Evolutionary conservation across 2,113 vertebrate species (phyloP).

Genomic region (Myocastor coypus): DNA sequence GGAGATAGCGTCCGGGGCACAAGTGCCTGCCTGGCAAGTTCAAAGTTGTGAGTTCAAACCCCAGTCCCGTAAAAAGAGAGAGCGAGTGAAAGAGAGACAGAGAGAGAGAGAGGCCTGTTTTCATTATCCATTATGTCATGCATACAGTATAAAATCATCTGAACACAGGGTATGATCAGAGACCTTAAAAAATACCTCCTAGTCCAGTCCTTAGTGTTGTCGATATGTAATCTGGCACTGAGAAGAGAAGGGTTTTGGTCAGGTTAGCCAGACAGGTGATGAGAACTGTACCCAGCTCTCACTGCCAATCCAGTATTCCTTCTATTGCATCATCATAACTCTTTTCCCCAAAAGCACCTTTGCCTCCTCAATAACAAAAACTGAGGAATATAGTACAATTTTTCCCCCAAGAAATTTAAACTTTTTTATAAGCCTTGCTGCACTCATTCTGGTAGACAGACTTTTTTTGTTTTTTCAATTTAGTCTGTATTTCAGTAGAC

Average conservation of each 20-base stretch:
- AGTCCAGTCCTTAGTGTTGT: background rate
- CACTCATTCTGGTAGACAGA: background rate
- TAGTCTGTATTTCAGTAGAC: background rate
- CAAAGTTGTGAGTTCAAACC: no score
- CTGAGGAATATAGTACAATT: background rate
- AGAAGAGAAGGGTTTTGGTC: conserved; percentile 1
- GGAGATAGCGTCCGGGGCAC: no score
- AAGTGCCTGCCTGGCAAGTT: no score
- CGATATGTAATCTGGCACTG: background rate
- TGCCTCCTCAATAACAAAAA: background rate
- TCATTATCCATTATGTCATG: background rate
- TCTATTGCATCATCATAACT: background rate
- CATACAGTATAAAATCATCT: background rate
- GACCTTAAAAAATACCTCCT: background rate
- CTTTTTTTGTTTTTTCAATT: conserved; percentile 50
- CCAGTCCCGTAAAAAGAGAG: background rate
- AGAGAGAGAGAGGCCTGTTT: conserved; percentile 33
- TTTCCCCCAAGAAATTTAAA: conserved; percentile 6
- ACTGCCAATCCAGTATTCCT: background rate
- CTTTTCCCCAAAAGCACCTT: background rate
- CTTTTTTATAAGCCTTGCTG: background rate
- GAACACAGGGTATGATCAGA: background rate
- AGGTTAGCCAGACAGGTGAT: background rate
- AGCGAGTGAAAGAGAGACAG: no score
- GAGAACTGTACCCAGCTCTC: no score